Evolutionary conservation across 2,888 invertebrate species (phyloP).

Genomic region (Philereme vetulata): DNA sequence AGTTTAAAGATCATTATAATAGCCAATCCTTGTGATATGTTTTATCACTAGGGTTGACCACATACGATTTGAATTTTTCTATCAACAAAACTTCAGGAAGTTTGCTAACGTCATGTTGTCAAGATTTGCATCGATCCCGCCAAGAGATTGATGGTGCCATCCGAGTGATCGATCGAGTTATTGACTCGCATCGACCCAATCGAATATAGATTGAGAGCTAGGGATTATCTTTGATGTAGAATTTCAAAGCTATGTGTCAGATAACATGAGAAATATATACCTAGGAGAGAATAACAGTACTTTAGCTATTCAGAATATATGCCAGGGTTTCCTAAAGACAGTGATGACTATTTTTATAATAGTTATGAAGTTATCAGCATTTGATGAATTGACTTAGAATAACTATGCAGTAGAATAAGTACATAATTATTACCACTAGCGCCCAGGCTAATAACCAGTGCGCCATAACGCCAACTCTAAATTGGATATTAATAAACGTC

Average conservation of each 20-base stretch:
- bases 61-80: background rate
- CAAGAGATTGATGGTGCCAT: constrained; percentile 39
- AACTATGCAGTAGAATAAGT: background rate
- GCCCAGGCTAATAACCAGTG: constrained; percentile 16
- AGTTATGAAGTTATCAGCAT: too few species aligned
- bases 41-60: too few species aligned
- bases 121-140: constrained; percentile 37
- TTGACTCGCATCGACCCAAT: constrained; percentile 34
- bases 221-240: background rate
- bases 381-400: too few species aligned
- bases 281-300: too few species aligned
- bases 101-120: constrained; percentile 28
- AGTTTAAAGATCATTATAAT: too few species aligned
- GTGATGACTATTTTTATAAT: too few species aligned
- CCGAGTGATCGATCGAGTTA: constrained; percentile 41
- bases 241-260: too few species aligned
- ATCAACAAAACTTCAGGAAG: constrained; percentile 3
- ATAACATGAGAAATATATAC: too few species aligned
- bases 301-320: too few species aligned
- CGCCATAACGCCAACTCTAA: constrained; percentile 23
- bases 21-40: too few species aligned
- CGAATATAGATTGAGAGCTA: constrained; percentile 19
- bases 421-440: background rate
- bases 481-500: constrained; percentile 27
- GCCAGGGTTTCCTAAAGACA: too few species aligned